Percentiles rank a stretch among this genome's conserved stretches.
Evolutionary conservation across 2,113 vertebrate genomes (phyloP).

Genomic region (Upupa epops): DNA sequence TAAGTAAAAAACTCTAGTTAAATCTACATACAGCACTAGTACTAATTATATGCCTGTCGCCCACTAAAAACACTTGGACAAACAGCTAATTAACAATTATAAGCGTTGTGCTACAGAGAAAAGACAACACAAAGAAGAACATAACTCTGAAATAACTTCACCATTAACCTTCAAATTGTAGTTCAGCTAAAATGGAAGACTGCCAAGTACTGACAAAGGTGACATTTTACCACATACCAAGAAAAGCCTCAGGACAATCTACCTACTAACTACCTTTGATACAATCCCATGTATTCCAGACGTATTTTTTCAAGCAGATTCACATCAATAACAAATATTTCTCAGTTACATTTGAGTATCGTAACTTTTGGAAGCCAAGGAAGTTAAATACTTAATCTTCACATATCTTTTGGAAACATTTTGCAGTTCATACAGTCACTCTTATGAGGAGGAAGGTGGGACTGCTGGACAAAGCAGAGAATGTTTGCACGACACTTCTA

Average conservation of each 20-base stretch:
- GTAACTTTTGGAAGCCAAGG: not conserved
- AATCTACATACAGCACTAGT: not conserved
- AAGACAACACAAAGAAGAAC: not conserved
- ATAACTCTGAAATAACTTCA: not conserved
- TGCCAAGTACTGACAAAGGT: slow-evolving; percentile 14
- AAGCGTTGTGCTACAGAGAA: not conserved
- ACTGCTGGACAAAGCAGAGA: not conserved
- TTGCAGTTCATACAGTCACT: fast-evolving
- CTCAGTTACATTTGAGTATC: not conserved
- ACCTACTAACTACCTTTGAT: not conserved
- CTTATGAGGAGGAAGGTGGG: not conserved
- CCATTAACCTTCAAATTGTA: not conserved
- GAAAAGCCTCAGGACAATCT: not conserved
- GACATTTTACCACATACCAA: not conserved
- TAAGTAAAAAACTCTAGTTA: not conserved
- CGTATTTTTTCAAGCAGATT: not conserved
- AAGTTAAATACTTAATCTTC: not conserved
- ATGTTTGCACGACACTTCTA: not conserved
- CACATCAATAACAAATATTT: not conserved
- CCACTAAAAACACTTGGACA: not conserved
- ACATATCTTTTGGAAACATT: not conserved
- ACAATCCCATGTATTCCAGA: not conserved
- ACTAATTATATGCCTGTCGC: not conserved
- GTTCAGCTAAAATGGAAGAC: not conserved
- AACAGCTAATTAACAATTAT: not conserved